Evolutionary conservation across 1,140 invertebrate genomes (phyloP).

Genomic region (Drosophila tsacasi): DNA sequence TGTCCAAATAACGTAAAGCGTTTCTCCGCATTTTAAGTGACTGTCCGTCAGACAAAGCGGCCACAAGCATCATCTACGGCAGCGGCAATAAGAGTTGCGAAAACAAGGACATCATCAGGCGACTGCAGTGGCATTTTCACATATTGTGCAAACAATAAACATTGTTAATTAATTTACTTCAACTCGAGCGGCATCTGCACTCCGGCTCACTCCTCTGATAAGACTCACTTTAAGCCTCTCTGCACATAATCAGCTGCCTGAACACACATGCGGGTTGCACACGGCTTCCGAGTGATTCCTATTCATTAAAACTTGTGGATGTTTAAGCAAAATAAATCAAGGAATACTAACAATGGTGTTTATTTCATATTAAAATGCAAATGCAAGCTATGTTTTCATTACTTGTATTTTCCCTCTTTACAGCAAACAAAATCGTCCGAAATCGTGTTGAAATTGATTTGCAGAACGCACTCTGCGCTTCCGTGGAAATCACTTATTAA

Average conservation of each 20-base stretch:
- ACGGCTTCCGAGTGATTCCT: conserved; percentile 4
- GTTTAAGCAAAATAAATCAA: neutral
- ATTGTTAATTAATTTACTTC: conserved; percentile 67
- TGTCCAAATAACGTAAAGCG: conserved; percentile 64
- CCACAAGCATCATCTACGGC: conserved; percentile 33
- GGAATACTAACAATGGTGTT: neutral
- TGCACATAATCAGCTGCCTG: conserved; percentile 6
- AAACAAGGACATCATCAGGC: conserved; percentile 32
- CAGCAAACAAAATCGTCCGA: neutral
- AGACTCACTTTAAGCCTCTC: conserved; percentile 42
- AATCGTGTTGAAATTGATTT: conserved; percentile 22
- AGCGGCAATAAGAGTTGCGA: conserved; percentile 21
- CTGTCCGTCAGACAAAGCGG: conserved; percentile 35
- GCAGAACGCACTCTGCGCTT: conserved; percentile 5
- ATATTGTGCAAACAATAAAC: conserved; percentile 62
- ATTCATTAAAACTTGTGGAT: conserved; percentile 3
- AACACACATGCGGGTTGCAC: neutral
- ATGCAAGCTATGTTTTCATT: neutral
- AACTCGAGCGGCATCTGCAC: conserved; percentile 53
- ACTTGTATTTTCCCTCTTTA: neutral
- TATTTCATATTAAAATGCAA: neutral
- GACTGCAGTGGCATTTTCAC: conserved; percentile 30
- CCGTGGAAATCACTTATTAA: conserved; percentile 34
- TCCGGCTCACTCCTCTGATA: conserved; percentile 28
- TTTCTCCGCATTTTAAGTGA: conserved; percentile 47